phyloP scores from a whole-genome alignment of 2,113 vertebrate species.

The Pogonocichla stellata region DNA sequence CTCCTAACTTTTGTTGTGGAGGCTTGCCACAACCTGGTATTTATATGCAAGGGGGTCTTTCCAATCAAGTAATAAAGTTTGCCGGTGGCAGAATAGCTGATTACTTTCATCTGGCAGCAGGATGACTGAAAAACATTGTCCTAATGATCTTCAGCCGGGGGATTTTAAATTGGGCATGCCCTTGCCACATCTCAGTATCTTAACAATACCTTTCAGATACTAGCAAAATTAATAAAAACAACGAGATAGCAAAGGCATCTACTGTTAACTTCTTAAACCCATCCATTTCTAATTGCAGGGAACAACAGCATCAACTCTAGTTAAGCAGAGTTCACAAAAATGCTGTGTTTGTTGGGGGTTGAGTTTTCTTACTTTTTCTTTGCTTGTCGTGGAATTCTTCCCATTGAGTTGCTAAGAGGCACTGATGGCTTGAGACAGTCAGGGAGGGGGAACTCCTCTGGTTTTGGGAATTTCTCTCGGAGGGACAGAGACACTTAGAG shows the following conservation, averaged over 20 bases:
- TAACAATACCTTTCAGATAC: neutral
- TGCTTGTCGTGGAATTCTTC: no score
- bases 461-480: no score
- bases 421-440: no score
- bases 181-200: neutral
- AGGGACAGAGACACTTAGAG: no score
- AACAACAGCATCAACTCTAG: neutral
- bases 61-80: neutral
- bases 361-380: no score
- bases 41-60: neutral
- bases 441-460: no score
- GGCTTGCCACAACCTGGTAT: neutral
- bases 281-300: neutral
- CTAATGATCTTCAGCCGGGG: neutral
- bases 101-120: neutral
- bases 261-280: neutral
- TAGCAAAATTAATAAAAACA: neutral
- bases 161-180: neutral
- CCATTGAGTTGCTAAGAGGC: no score
- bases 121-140: neutral
- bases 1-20: fast-evolving
- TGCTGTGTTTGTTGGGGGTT: neutral
- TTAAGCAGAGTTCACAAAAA: neutral
- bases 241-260: neutral
- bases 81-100: neutral